A percentile compares a stretch with the other conserved stretches of the same genome.
These are phyloP conservation scores for Panthera uncia DNA, from an alignment of 2,113 vertebrate genomes.

Conservation along the genomic window DNA sequence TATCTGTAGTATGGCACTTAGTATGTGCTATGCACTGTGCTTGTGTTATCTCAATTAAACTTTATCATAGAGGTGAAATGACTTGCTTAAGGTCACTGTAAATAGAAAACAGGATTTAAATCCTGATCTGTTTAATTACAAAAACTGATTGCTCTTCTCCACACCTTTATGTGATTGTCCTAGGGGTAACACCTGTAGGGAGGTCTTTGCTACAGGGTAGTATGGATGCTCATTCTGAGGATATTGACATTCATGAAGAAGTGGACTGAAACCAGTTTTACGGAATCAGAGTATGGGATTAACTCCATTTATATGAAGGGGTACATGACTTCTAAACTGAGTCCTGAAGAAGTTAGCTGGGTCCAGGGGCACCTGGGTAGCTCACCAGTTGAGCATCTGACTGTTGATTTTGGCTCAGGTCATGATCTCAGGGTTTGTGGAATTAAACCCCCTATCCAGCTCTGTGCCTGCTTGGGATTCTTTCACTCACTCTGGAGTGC, in stretches of 20 bases:
- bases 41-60: background rate
- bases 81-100: background rate
- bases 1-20: background rate
- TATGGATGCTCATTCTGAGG: background rate
- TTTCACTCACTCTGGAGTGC: too few species aligned
- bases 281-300: background rate
- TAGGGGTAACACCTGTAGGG: background rate
- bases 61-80: background rate
- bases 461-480: too few species aligned
- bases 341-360: background rate
- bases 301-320: background rate
- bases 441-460: too few species aligned
- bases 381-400: too few species aligned
- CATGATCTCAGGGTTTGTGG: too few species aligned
- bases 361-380: background rate
- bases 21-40: background rate
- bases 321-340: background rate
- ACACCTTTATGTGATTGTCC: background rate
- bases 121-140: background rate
- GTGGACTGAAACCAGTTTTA: background rate
- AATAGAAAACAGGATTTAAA: slow-evolving; percentile 24
- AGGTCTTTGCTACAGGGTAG: background rate
- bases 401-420: too few species aligned
- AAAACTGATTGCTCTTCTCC: background rate
- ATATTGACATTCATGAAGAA: background rate